Evolutionary conservation across 2,797 vertebrate species (phyloP).

Genomic region (Sardinella longiceps): DNA sequence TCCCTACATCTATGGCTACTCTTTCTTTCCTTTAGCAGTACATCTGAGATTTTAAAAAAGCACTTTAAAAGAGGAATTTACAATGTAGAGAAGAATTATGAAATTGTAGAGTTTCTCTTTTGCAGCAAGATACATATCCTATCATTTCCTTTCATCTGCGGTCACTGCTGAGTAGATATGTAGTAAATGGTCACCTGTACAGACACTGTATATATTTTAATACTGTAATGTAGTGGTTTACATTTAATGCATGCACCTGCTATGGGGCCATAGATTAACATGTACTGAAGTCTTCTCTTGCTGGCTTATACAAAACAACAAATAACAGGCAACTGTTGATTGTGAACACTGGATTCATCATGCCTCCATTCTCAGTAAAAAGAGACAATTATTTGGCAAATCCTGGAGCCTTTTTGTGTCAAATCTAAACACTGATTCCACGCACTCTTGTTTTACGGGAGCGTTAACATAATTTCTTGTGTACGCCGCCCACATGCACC

Average conservation of each 20-base stretch:
- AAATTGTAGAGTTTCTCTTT: background rate
- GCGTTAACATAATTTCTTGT: background rate
- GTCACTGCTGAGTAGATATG: slow-evolving; percentile 62
- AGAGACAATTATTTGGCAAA: slow-evolving; percentile 16
- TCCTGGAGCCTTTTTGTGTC: slow-evolving; percentile 16
- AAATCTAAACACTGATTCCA: background rate
- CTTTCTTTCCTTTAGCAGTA: slow-evolving; percentile 7
- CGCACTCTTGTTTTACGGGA: background rate
- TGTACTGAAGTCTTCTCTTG: slow-evolving; percentile 84
- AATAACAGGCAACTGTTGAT: slow-evolving; percentile 43
- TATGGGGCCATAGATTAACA: slow-evolving; percentile 82
- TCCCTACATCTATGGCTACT: background rate
- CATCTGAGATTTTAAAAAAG: slow-evolving; percentile 59
- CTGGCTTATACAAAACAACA: slow-evolving; percentile 64
- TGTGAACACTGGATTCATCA: slow-evolving; percentile 10
- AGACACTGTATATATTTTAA: slow-evolving; percentile 95
- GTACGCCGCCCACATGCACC: background rate
- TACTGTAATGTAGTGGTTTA: slow-evolving; percentile 85
- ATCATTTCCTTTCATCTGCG: slow-evolving; percentile 57
- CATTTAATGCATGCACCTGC: slow-evolving; percentile 94
- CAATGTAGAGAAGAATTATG: slow-evolving; percentile 40
- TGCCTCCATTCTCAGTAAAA: slow-evolving; percentile 16
- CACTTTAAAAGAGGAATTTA: slow-evolving; percentile 66
- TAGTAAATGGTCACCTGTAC: slow-evolving; percentile 81
- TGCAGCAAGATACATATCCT: background rate